Conservation (phyloP, 2,888 invertebrate species). For the Scaptomyza polygonia region DNA sequence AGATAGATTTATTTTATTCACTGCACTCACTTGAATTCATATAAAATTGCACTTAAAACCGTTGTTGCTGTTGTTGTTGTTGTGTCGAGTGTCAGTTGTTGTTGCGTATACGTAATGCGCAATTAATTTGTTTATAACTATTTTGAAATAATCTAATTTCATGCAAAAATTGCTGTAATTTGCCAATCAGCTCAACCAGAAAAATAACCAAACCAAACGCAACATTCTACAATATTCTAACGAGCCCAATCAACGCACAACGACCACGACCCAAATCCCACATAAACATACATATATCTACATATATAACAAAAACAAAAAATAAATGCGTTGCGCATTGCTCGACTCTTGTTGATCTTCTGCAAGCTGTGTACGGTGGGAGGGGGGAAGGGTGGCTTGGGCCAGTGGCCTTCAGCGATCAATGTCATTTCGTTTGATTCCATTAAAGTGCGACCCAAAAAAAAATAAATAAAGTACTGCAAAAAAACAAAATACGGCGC, state of each 20-base stretch:
- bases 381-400: background rate
- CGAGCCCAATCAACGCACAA: slow-evolving; percentile 62
- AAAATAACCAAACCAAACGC: background rate
- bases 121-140: slow-evolving; percentile 79
- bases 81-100: slow-evolving; percentile 17
- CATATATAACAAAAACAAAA: slow-evolving; percentile 10
- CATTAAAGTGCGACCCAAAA: slow-evolving; percentile 74
- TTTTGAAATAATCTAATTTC: slow-evolving; percentile 77
- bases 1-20: background rate
- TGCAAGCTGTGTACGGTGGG: background rate
- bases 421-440: slow-evolving; percentile 81
- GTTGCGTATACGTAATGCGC: slow-evolving; percentile 46
- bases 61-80: background rate
- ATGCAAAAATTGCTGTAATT: slow-evolving; percentile 75
- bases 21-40: slow-evolving; percentile 5
- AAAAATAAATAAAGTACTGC: slow-evolving; percentile 19
- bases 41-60: slow-evolving; percentile 5
- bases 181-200: slow-evolving; percentile 65
- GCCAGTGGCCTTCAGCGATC: slow-evolving; percentile 81
- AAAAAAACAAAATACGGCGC: slow-evolving; percentile 2
- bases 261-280: slow-evolving; percentile 77
- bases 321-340: slow-evolving; percentile 37
- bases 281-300: slow-evolving; percentile 1
- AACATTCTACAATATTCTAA: slow-evolving; percentile 35
- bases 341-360: slow-evolving; percentile 29